Conservation (phyloP, 2,113 vertebrate genomes). For the Pollachius pollachius region DNA sequence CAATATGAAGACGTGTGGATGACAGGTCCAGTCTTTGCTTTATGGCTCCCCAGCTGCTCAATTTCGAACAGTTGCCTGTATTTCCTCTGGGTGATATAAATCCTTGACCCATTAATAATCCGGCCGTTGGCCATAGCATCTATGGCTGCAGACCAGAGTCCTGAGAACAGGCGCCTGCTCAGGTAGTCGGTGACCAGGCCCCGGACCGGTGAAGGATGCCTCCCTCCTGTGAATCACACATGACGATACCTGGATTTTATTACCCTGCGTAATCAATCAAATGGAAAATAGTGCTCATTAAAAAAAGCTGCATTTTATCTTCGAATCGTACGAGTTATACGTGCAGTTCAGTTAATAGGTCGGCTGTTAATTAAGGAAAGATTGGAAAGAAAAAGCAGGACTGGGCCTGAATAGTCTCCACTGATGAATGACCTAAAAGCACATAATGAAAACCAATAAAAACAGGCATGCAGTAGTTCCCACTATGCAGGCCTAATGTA, state of each 20-base stretch:
- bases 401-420: no score
- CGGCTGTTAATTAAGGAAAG: no score
- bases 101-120: slow-evolving; percentile 64
- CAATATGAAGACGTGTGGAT: slow-evolving; percentile 39
- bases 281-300: no score
- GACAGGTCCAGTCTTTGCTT: slow-evolving; percentile 52
- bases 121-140: slow-evolving; percentile 47
- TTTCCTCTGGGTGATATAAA: slow-evolving; percentile 61
- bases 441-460: no score
- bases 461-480: no score
- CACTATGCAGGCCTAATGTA: no score
- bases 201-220: slow-evolving; percentile 31
- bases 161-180: slow-evolving; percentile 30
- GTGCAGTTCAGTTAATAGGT: no score
- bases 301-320: no score
- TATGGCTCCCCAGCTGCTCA: slow-evolving; percentile 56
- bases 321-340: no score
- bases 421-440: no score
- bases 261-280: not conserved
- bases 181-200: slow-evolving; percentile 29
- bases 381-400: no score
- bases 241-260: slow-evolving; percentile 21
- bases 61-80: slow-evolving; percentile 52
- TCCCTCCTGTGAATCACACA: slow-evolving; percentile 36
- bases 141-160: slow-evolving; percentile 34